A percentile compares a stretch with the other conserved stretches of the same genome.
Conservation (phyloP, 1,140 invertebrate genomes). For the Achatina immaculata region DNA sequence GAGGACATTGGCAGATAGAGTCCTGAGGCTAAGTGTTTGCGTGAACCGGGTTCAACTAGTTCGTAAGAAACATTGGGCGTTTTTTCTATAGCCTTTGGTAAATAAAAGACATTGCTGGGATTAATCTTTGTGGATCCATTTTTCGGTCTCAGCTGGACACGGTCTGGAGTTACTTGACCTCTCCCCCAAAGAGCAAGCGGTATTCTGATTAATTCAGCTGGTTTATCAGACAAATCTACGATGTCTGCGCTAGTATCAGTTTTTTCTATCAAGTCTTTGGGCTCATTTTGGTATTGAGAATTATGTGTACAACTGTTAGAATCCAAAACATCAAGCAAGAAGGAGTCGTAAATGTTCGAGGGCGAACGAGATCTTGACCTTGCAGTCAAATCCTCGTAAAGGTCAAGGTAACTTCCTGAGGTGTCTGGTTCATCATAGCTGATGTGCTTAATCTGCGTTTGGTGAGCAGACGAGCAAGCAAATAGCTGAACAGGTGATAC, state of each 20-base stretch:
- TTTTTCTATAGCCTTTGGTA: not conserved
- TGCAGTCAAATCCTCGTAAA: conserved; percentile 1
- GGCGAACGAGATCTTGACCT: conserved; percentile 21
- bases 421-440: not conserved
- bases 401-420: conserved; percentile 25
- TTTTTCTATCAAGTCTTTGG: not conserved
- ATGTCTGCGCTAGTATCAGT: not conserved
- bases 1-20: not conserved
- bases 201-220: not conserved
- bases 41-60: not conserved
- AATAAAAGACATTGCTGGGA: not conserved
- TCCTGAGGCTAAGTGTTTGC: not conserved
- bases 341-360: conserved; percentile 18
- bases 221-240: not conserved
- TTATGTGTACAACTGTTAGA: not conserved
- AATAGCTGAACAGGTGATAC: no score
- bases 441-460: not conserved
- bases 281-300: not conserved
- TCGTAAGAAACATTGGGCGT: not conserved
- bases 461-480: not conserved
- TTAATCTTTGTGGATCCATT: not conserved
- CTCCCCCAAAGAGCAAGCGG: not conserved
- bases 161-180: not conserved
- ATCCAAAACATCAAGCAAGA: not conserved
- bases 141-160: not conserved